Evolutionary conservation across 2,888 invertebrate species (phyloP).

Genomic region (Hemithea aestivaria): DNA sequence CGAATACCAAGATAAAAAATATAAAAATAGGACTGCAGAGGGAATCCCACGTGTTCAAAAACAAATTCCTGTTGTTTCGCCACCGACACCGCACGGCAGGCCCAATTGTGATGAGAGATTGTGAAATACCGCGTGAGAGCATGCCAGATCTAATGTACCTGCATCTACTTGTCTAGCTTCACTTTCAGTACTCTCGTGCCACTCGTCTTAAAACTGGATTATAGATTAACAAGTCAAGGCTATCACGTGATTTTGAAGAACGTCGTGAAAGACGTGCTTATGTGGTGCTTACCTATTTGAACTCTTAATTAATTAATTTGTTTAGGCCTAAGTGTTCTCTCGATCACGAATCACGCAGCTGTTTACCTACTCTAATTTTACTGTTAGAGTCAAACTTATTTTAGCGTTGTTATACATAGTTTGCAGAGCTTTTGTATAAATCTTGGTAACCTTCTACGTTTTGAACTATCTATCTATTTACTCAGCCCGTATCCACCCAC

Average conservation of each 20-base stretch:
- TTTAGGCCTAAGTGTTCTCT: too few relatives aligned
- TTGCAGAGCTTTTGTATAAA: too few relatives aligned
- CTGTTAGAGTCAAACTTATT: too few relatives aligned
- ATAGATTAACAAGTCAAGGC: slow-evolving; percentile 14
- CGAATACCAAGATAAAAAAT: not conserved
- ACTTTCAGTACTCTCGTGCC: slow-evolving; percentile 24
- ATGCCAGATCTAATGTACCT: slow-evolving; percentile 30
- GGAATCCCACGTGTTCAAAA: slow-evolving; percentile 14
- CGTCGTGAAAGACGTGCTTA: slow-evolving; percentile 13
- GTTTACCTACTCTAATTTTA: too few relatives aligned
- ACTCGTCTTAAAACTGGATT: slow-evolving; percentile 6
- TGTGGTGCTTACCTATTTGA: too few relatives aligned
- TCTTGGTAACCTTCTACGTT: too few relatives aligned
- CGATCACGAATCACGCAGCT: too few relatives aligned
- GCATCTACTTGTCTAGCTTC: slow-evolving; percentile 16
- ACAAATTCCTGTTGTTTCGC: slow-evolving; percentile 27
- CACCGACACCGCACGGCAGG: slow-evolving; percentile 28
- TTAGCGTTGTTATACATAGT: too few relatives aligned
- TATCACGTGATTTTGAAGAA: slow-evolving; percentile 2
- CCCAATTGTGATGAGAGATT: slow-evolving; percentile 40
- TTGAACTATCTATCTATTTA: too few relatives aligned
- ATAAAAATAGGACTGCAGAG: slow-evolving; percentile 1
- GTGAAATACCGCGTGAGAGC: slow-evolving; percentile 39
- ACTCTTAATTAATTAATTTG: too few relatives aligned
- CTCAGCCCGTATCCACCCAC: too few relatives aligned